These are phyloP conservation scores for Pachyuromys duprasi DNA, from an alignment of 2,797 vertebrate genomes.

Conservation along the genomic window DNA sequence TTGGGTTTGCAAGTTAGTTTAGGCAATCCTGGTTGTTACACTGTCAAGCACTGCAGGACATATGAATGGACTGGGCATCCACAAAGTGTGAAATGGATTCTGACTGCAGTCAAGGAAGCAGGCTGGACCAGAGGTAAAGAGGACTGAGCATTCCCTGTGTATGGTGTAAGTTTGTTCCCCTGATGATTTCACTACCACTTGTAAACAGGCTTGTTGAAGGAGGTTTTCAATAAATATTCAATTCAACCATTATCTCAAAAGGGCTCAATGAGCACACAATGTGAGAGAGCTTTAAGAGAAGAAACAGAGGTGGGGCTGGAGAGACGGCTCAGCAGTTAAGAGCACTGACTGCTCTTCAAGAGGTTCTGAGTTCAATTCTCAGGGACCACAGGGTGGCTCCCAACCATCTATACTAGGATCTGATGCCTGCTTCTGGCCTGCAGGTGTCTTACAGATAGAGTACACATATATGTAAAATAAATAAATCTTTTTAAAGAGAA, in stretches of 20 bases:
- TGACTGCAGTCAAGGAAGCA: background rate
- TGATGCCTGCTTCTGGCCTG: too few relatives aligned
- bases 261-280: background rate
- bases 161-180: background rate
- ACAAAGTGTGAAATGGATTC: background rate
- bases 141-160: background rate
- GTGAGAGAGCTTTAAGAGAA: background rate
- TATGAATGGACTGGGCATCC: background rate
- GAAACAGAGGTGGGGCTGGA: too few relatives aligned
- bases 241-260: background rate
- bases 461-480: too few relatives aligned
- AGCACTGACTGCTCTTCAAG: too few relatives aligned
- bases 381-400: too few relatives aligned
- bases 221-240: background rate
- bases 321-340: too few relatives aligned
- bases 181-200: background rate
- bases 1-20: background rate
- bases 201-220: background rate
- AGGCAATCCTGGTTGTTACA: background rate
- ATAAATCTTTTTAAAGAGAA: too few relatives aligned
- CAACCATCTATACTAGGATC: too few relatives aligned
- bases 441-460: too few relatives aligned
- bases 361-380: too few relatives aligned
- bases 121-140: background rate
- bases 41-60: rapidly evolving